Percentiles rank a stretch among this genome's conserved stretches.
phyloP scores from a whole-genome alignment of 2,797 vertebrate genomes.

The Aplochiton taeniatus region DNA sequence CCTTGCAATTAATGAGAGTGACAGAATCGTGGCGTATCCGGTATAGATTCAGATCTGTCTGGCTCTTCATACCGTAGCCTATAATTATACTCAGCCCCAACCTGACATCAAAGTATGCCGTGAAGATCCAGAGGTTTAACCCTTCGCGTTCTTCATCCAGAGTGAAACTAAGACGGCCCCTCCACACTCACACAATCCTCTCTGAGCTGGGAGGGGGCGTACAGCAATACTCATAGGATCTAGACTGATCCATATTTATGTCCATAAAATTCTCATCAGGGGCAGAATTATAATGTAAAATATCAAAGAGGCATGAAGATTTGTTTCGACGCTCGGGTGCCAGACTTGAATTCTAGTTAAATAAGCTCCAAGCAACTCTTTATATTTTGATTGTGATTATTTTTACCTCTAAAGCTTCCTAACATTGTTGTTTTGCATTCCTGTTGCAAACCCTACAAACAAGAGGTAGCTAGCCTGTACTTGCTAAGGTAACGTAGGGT shows the following conservation, averaged over 20 bases:
- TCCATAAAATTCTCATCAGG: slow-evolving; percentile 53
- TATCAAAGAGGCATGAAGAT: slow-evolving; percentile 28
- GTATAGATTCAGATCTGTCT: slow-evolving; percentile 43
- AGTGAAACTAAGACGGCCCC: slow-evolving; percentile 30
- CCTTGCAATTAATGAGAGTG: slow-evolving; percentile 50
- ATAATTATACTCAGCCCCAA: slow-evolving; percentile 50
- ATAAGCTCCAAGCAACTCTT: too few relatives aligned
- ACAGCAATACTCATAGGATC: slow-evolving; percentile 40
- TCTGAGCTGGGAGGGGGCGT: slow-evolving; percentile 23
- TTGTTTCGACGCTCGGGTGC: too few relatives aligned
- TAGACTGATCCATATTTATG: slow-evolving; percentile 59
- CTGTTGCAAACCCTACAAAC: too few relatives aligned
- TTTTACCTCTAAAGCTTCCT: too few relatives aligned
- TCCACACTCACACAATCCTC: slow-evolving; percentile 36
- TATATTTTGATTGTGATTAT: too few relatives aligned
- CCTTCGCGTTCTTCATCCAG: slow-evolving; percentile 41
- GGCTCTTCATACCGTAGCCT: slow-evolving; percentile 28
- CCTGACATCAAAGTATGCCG: slow-evolving; percentile 56
- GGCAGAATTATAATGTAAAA: slow-evolving; percentile 36
- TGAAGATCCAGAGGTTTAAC: slow-evolving; percentile 56
- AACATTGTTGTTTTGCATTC: too few relatives aligned
- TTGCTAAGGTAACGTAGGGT: too few relatives aligned
- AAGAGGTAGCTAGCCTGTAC: too few relatives aligned
- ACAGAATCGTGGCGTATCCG: slow-evolving; percentile 45
- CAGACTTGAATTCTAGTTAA: too few relatives aligned